Conservation (phyloP, 2,888 invertebrate genomes). For the Adelognathus sp. region DNA sequence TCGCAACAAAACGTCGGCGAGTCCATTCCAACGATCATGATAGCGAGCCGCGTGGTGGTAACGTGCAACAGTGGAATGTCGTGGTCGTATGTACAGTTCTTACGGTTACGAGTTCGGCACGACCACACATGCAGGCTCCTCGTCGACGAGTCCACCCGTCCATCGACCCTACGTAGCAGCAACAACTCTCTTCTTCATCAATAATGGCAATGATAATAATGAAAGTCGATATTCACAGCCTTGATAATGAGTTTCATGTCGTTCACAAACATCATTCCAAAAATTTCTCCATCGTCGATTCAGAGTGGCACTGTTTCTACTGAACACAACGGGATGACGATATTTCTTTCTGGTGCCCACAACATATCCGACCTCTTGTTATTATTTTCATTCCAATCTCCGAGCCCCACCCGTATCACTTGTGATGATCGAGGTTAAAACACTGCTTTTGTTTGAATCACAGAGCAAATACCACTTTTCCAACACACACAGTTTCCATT, state of each 20-base stretch:
- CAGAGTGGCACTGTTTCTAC: not conserved
- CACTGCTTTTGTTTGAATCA: not conserved
- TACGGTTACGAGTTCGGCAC: slow-evolving; percentile 7
- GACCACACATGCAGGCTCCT: slow-evolving; percentile 29
- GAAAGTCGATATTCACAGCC: slow-evolving; percentile 10
- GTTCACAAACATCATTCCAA: not conserved
- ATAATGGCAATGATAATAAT: not conserved
- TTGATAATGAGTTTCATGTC: not conserved
- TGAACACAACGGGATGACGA: not conserved
- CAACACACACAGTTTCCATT: not conserved
- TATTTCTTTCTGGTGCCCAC: not conserved
- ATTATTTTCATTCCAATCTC: not conserved
- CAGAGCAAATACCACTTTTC: not conserved
- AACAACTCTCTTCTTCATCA: not conserved
- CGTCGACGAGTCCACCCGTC: slow-evolving; percentile 41
- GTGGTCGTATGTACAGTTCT: not conserved
- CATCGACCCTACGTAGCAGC: slow-evolving; percentile 33
- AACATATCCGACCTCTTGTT: not conserved
- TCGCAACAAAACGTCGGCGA: slow-evolving; percentile 33
- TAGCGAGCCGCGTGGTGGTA: slow-evolving; percentile 11
- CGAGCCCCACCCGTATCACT: not conserved
- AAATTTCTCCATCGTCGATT: not conserved
- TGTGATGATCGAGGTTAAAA: not conserved
- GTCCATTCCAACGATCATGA: slow-evolving; percentile 42
- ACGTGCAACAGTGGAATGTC: not conserved